Conservation (phyloP, 2,888 invertebrate species). For the Cataglyphis altisquamis region DNA sequence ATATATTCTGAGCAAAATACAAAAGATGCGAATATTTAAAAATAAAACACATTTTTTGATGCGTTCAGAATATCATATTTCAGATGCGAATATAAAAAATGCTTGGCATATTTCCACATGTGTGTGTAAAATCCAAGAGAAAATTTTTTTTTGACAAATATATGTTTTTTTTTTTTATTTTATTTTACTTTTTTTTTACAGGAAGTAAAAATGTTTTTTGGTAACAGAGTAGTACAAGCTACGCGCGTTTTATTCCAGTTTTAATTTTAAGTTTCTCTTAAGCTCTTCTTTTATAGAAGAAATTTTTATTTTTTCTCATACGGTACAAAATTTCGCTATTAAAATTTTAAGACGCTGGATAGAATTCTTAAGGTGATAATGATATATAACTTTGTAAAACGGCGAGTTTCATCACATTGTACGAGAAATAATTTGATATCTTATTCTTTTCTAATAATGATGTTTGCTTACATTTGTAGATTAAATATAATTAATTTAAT, state of each 20-base stretch:
- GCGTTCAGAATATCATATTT: neutral
- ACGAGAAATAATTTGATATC: neutral
- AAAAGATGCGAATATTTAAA: neutral
- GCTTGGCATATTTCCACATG: neutral
- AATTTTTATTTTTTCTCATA: constrained; percentile 5
- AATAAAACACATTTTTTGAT: neutral
- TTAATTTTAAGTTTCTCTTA: neutral
- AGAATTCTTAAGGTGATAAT: neutral
- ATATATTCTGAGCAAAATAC: neutral
- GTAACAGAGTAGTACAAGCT: neutral
- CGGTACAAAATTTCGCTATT: neutral
- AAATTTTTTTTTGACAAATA: neutral
- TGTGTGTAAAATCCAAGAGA: neutral
- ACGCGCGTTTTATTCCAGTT: neutral
- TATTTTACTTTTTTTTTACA: neutral
- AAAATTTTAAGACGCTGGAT: neutral
- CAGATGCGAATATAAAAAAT: neutral
- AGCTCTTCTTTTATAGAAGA: neutral
- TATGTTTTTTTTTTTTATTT: neutral
- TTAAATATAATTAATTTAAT: constrained; percentile 1
- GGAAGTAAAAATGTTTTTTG: neutral
- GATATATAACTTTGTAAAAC: neutral
- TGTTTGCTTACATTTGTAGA: neutral
- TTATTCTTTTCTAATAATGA: neutral
- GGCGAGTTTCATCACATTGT: neutral